Evolutionary conservation across 2,888 invertebrate genomes (phyloP).

Genomic region (Cheiracanthium punctorium): DNA sequence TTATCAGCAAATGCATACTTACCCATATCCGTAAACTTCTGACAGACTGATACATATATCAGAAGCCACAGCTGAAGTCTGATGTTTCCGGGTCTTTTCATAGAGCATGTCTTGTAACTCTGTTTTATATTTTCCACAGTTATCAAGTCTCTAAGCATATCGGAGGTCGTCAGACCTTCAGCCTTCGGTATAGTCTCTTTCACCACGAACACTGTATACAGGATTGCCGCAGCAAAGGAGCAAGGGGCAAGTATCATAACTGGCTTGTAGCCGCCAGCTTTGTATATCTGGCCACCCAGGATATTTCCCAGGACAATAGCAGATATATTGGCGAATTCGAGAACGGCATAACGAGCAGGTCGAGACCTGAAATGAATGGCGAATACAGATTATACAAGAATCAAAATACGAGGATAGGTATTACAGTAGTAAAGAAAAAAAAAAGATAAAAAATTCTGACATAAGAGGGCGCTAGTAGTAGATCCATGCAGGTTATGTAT

Average conservation of each 20-base stretch:
- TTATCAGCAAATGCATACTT: constrained; percentile 6
- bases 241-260: constrained; percentile 14
- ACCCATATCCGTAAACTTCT: constrained; percentile 16
- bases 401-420: too few relatives aligned
- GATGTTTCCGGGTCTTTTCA: constrained; percentile 19
- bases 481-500: too few relatives aligned
- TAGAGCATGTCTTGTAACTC: constrained; percentile 23
- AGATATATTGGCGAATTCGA: constrained; percentile 21
- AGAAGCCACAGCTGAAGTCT: constrained; percentile 34
- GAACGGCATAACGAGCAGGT: constrained; percentile 16
- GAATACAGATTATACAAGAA: too few relatives aligned
- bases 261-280: not conserved
- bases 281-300: constrained; percentile 26
- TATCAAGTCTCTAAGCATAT: constrained; percentile 24
- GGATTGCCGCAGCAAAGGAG: not conserved
- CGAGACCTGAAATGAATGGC: not conserved
- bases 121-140: constrained; percentile 31
- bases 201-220: constrained; percentile 12
- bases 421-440: too few relatives aligned
- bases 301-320: constrained; percentile 23
- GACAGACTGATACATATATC: not conserved
- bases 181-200: constrained; percentile 17
- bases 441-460: too few relatives aligned
- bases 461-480: too few relatives aligned
- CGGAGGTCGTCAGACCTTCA: not conserved